A percentile compares a stretch with the other conserved stretches of the same genome.
Conservation (phyloP, 2,888 invertebrate species). For the Doris montereyensis region DNA sequence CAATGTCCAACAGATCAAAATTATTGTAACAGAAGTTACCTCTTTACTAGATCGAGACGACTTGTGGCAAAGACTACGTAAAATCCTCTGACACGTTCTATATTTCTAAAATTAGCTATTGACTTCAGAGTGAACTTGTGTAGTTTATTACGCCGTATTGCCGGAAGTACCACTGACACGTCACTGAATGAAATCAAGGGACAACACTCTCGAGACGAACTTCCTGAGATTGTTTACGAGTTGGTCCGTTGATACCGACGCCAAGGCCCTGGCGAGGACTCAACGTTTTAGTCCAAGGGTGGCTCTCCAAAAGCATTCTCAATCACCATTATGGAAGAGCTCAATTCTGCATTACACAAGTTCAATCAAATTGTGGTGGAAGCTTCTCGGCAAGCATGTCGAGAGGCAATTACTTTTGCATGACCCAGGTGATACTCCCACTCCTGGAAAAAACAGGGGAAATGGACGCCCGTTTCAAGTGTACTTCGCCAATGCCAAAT, state of each 20-base stretch:
- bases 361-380: slow-evolving; percentile 44
- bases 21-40: no score
- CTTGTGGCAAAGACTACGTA: no score
- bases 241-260: slow-evolving; percentile 43
- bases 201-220: slow-evolving; percentile 25
- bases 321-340: slow-evolving; percentile 41
- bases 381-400: slow-evolving; percentile 41
- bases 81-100: no score
- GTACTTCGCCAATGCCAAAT: slow-evolving; percentile 43
- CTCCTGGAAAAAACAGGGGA: slow-evolving; percentile 40
- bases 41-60: no score
- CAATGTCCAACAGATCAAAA: no score
- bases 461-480: slow-evolving; percentile 42
- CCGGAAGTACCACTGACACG: slow-evolving; percentile 28
- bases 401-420: slow-evolving; percentile 45
- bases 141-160: no score
- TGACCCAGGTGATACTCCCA: slow-evolving; percentile 44
- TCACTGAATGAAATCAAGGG: slow-evolving; percentile 20
- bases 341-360: slow-evolving; percentile 41
- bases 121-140: no score
- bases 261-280: slow-evolving; percentile 29
- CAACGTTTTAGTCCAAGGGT: background rate
- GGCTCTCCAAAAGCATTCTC: background rate
- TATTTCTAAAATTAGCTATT: no score
- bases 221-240: slow-evolving; percentile 39